phyloP scores from a whole-genome alignment of 2,888 invertebrate species.

The Megaustenia siamemsis region DNA sequence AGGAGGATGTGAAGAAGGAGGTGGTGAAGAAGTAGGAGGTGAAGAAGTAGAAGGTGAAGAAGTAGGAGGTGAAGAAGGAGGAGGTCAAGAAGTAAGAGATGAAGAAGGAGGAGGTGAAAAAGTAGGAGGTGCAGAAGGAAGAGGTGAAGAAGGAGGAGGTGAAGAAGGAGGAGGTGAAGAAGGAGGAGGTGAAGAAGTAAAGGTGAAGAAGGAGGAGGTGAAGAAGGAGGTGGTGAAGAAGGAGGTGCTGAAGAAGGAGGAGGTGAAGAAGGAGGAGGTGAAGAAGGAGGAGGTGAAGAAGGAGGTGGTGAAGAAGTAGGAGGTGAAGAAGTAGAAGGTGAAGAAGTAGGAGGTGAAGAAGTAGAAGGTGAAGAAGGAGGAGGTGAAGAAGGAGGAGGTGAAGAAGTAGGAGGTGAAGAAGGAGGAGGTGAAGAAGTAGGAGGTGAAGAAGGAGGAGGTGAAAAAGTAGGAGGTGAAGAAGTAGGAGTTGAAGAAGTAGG shows the following conservation, averaged over 20 bases:
- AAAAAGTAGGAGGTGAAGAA: neutral
- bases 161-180: constrained; percentile 2
- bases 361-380: too few species aligned
- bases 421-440: neutral
- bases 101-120: too few species aligned
- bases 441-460: neutral
- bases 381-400: neutral
- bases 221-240: neutral
- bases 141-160: neutral
- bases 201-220: neutral
- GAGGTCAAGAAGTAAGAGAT: too few species aligned
- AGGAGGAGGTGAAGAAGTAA: neutral
- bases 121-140: neutral
- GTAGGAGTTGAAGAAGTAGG: neutral
- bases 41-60: too few species aligned
- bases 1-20: too few species aligned
- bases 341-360: too few species aligned
- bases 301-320: neutral
- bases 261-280: too few species aligned
- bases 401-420: too few species aligned
- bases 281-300: neutral
- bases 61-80: too few species aligned
- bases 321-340: too few species aligned
- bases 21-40: too few species aligned
- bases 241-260: neutral